phyloP scores from a whole-genome alignment of 2,888 invertebrate genomes.

The Formica aserva region DNA sequence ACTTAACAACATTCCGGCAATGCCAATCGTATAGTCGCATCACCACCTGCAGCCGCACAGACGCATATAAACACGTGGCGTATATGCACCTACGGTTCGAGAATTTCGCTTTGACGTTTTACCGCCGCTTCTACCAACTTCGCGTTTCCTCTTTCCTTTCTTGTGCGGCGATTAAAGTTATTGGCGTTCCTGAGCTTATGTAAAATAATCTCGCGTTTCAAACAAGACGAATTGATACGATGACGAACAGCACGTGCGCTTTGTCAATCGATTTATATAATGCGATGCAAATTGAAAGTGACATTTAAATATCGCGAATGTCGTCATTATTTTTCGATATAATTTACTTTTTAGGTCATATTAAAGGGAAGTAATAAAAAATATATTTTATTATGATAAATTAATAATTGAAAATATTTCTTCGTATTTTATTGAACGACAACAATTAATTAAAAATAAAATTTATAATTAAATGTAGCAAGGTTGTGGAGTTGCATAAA shows the following conservation, averaged over 20 bases:
- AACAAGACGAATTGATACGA: conserved; percentile 8
- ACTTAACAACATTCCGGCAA: conserved; percentile 60
- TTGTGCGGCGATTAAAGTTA: conserved; percentile 43
- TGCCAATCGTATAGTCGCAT: conserved; percentile 50
- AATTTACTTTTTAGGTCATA: neutral
- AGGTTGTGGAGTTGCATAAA: neutral
- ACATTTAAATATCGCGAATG: conserved; percentile 6
- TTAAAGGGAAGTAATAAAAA: neutral
- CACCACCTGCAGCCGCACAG: conserved; percentile 38
- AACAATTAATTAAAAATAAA: neutral
- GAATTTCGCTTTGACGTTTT: conserved; percentile 37
- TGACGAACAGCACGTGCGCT: neutral
- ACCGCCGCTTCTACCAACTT: conserved; percentile 11
- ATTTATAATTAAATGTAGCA: neutral
- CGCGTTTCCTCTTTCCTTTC: conserved; percentile 39
- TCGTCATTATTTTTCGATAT: neutral
- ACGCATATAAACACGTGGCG: neutral
- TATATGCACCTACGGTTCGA: neutral
- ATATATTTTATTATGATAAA: neutral
- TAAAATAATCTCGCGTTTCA: conserved; percentile 32
- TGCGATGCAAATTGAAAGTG: conserved; percentile 21
- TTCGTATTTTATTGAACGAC: neutral
- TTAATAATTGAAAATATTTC: neutral
- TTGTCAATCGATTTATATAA: conserved; percentile 9
- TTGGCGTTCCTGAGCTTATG: conserved; percentile 4